Conservation (phyloP, 2,113 vertebrate species). For the Circaetus cinerascens region DNA sequence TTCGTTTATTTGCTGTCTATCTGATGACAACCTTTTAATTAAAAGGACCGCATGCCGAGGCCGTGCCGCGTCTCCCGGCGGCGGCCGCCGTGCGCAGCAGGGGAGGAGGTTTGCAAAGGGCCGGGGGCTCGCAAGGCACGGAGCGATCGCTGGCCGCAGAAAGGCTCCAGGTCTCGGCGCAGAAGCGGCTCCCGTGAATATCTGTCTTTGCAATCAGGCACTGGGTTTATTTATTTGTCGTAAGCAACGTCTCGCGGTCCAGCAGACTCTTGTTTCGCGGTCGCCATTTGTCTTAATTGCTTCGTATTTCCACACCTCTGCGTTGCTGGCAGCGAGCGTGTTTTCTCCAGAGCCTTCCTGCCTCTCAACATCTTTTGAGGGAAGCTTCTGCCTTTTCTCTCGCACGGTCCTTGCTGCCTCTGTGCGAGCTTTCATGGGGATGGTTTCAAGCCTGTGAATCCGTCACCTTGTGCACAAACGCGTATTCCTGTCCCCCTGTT, state of each 20-base stretch:
- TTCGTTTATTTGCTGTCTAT: not conserved
- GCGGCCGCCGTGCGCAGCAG: not conserved
- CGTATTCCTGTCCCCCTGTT: fast-evolving
- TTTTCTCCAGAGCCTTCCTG: not conserved
- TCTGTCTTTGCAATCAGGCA: not conserved
- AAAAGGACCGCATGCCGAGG: not conserved
- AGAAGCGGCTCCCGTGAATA: not conserved
- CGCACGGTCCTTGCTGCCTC: fast-evolving
- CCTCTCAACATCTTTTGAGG: not conserved
- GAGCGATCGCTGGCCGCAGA: not conserved
- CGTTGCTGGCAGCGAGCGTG: fast-evolving
- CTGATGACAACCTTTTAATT: not conserved
- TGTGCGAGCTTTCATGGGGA: fast-evolving
- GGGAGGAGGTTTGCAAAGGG: not conserved
- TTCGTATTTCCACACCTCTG: not conserved
- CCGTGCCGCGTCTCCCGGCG: fast-evolving
- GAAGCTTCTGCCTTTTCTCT: not conserved
- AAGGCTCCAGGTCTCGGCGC: not conserved
- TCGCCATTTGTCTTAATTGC: not conserved
- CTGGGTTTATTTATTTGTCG: not conserved
- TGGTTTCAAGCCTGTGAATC: not conserved
- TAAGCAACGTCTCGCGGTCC: fast-evolving
- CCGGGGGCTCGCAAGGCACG: fast-evolving
- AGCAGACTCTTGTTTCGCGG: not conserved
- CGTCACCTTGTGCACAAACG: not conserved